phyloP scores from a whole-genome alignment of 2,888 invertebrate species.

The Cantharis flavilabris region DNA sequence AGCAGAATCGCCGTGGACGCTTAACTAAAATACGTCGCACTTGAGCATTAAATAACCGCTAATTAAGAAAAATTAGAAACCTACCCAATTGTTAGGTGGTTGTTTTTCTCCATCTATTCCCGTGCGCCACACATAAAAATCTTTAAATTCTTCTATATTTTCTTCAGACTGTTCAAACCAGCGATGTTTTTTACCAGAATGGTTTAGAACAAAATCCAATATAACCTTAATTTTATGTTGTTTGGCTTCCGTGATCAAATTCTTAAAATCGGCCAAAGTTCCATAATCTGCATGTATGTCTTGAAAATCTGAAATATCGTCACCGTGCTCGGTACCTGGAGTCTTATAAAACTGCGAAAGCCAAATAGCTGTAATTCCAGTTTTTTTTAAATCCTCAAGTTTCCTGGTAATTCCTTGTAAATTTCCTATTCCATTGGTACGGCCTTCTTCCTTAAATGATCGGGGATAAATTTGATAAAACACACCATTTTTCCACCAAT shows the following conservation, averaged over 20 bases:
- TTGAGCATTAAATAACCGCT: background rate
- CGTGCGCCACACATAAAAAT: background rate
- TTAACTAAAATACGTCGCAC: background rate
- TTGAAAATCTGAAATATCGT: conserved; percentile 77
- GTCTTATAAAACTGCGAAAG: conserved; percentile 83
- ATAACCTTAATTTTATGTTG: conserved; percentile 59
- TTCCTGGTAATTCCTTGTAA: conserved; percentile 33
- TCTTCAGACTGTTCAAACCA: conserved; percentile 78
- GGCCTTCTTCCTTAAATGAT: conserved; percentile 71
- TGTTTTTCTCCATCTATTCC: conserved; percentile 33
- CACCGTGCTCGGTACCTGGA: conserved; percentile 78
- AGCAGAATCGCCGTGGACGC: background rate
- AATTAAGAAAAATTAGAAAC: background rate
- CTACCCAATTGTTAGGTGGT: conserved; percentile 52
- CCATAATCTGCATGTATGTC: conserved; percentile 76
- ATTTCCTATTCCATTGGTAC: background rate
- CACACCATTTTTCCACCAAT: conserved; percentile 84
- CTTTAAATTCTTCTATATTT: conserved; percentile 35
- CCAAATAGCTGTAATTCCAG: conserved; percentile 79
- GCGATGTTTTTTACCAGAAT: conserved; percentile 75
- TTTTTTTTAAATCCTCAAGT: conserved; percentile 54
- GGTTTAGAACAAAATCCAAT: conserved; percentile 60
- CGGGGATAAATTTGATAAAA: conserved; percentile 87
- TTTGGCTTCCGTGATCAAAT: conserved; percentile 60
- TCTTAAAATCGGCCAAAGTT: conserved; percentile 70